Base-by-base conservation (phyloP, 2,113 vertebrate genomes). In the Marcusenius ussheri region DNA sequence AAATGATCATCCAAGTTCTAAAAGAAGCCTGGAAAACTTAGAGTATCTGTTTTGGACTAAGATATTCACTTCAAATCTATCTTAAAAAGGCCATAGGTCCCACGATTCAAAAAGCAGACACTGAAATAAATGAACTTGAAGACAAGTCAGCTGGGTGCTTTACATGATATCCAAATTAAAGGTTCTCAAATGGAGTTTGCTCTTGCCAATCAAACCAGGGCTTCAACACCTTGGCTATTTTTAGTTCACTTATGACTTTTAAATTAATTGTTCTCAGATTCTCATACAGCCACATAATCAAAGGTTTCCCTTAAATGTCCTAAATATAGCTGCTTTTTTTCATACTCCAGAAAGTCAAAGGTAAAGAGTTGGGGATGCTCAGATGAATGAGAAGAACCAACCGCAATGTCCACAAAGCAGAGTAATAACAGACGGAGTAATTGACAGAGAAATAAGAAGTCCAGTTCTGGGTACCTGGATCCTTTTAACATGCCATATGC, bases 51-150 rank as follows among this genome's bases (percentile, higher is more conserved):
- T 35, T 91, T 91, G 91, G 88, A 5, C 92, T 46, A 70, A 92
- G 88, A 90, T 91, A 90, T 90, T 83, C 47, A 92, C 91, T 92
- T 92, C 50, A n/a, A 86, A 91, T 90, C 89, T 92, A 93, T 93
- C 92, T 62, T 91, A 90, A 93, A 93, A 91, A 91, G 66, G 58
- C 89, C 88, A 89, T 89, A 77, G 85, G 80, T 90, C 74, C 88
- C 62, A 85, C 92, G 89, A 95, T 93, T 93, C 92, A 91, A 91
- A 94, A 94, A 94, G 91, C 94, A 95, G 93, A 92, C 91, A 90
- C 89, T 70, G 53, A 89, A 92, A 90, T 80, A 88, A 91, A 91
- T 70, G 88, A 91, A 89, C 91, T 53, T 62, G 74, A 91, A 91
- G 93, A 88, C 77, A 27, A 92, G 91, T 93, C 91, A 91, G 89